Evolutionary conservation across 2,797 vertebrate genomes (phyloP), one percentile per base, ranked within the genome.

Genomic region (Sebastes vulpes): DNA sequence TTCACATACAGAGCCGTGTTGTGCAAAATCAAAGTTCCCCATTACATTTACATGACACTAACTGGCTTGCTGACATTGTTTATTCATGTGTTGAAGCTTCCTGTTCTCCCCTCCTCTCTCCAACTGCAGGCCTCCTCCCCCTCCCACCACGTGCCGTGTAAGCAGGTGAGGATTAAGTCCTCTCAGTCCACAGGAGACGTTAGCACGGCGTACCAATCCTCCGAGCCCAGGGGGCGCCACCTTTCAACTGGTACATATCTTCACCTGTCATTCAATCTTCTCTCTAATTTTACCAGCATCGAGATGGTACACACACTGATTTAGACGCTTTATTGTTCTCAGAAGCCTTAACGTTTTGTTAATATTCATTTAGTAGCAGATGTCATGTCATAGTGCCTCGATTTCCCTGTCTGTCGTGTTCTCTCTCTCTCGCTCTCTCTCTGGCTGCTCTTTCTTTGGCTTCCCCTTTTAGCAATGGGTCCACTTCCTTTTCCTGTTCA

Each of bases 111-210:
- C 53, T 77, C 88, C 72, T 60, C 7, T 20, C 12, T 58, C 23
- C 20, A 2, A 82, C 88, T 54, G 29, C 88, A 97, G 97, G 93
- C 93, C 12, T 86, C 97, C 60, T 95, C 97, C 31, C 93, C 96
- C 53, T 94, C 95, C 67, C 97, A 97, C 89, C 96, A 96, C 6
- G 94, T 93, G 16, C 85, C 95, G 1, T 96, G 96, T 81, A 98
- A 97, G 84, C 98, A 99, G 94, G 97, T 99, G 92, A 97, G 98
- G 92, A 98, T 99, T 91, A 98, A 98, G 94, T 91, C 98, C 71
- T 98, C 98, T 18, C 98, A 99, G 23, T 99, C 98, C 11, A 95
- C 96, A 0, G 98, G 98, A 71, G 98, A 99, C 66, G 95, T 99
- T 67, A 98, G 95, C 93, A 93, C 96, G 0, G 91, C 87, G 54